These are phyloP conservation scores for Dinothrombium tinctorium DNA, from an alignment of 1,140 invertebrate species.

Conservation along the genomic window DNA sequence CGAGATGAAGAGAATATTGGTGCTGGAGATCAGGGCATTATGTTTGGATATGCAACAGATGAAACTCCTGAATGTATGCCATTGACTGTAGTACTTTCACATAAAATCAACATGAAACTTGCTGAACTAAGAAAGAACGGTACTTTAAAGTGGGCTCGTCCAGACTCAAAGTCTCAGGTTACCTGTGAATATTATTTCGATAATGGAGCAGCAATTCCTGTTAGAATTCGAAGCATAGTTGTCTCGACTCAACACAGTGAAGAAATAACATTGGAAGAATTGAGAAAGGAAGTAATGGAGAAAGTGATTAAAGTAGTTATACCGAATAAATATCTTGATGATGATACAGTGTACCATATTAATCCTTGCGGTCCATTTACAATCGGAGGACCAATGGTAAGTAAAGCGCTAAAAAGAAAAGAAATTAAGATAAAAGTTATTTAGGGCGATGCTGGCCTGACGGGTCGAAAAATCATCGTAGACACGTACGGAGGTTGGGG, in stretches of 20 bases:
- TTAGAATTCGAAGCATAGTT: slow-evolving; percentile 85
- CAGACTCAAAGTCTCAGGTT: slow-evolving; percentile 33
- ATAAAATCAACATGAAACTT: slow-evolving; percentile 28
- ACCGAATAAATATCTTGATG: slow-evolving; percentile 72
- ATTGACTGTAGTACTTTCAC: slow-evolving; percentile 30
- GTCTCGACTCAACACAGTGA: slow-evolving; percentile 90
- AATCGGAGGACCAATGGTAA: slow-evolving; percentile 78
- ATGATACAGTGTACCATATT: slow-evolving; percentile 74
- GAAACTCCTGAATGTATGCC: slow-evolving; percentile 37
- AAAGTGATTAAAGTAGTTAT: slow-evolving; percentile 84
- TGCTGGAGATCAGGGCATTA: slow-evolving; percentile 78
- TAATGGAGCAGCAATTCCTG: slow-evolving; percentile 63
- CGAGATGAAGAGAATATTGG: slow-evolving; percentile 86
- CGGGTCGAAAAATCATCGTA: slow-evolving; percentile 90
- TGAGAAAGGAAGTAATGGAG: slow-evolving; percentile 61
- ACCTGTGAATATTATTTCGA: slow-evolving; percentile 20
- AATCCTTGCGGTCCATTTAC: slow-evolving; percentile 92
- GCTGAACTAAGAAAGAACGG: slow-evolving; percentile 27
- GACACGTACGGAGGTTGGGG: slow-evolving; percentile 98
- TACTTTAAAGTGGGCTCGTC: slow-evolving; percentile 28
- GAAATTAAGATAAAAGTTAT: neutral
- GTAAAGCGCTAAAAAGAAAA: slow-evolving; percentile 3
- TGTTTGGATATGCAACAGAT: slow-evolving; percentile 23
- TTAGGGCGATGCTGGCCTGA: slow-evolving; percentile 79
- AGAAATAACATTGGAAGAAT: slow-evolving; percentile 57